Evolutionary conservation across 1,140 invertebrate species (phyloP).

Genomic region (Acromyrmex charruanus): DNA sequence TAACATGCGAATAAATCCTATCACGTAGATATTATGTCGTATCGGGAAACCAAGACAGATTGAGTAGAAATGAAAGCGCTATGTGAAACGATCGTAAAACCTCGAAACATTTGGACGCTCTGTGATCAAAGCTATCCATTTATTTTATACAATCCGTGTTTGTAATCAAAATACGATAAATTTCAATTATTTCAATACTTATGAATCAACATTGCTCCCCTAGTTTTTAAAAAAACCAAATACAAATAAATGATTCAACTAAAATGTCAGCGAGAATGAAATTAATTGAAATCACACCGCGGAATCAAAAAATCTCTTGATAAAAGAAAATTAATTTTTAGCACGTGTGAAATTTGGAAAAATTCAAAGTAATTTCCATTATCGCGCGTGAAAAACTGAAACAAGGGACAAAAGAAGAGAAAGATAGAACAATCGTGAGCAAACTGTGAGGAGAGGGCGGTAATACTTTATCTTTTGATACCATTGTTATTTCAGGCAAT

Average conservation of each 20-base stretch:
- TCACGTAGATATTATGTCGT: constrained; percentile 40
- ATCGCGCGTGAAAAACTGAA: constrained; percentile 1
- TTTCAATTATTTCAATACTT: not conserved
- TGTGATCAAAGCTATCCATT: not conserved
- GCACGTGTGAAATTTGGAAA: not conserved
- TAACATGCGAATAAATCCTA: constrained; percentile 56
- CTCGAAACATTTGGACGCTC: not conserved
- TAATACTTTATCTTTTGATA: constrained; percentile 67
- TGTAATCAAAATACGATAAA: constrained; percentile 13
- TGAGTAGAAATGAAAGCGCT: constrained; percentile 31
- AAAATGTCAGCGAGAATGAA: not conserved
- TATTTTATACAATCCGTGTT: constrained; percentile 11
- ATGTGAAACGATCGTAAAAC: not conserved
- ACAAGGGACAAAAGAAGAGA: constrained; percentile 4
- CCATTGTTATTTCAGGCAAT: constrained; percentile 67
- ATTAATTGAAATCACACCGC: constrained; percentile 8
- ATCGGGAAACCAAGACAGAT: constrained; percentile 5
- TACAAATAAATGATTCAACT: not conserved
- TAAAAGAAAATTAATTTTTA: constrained; percentile 32
- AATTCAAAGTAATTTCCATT: constrained; percentile 27
- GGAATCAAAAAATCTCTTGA: constrained; percentile 1
- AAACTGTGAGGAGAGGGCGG: not conserved
- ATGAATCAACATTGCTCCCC: not conserved
- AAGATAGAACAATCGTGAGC: constrained; percentile 5
- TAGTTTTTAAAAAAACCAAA: not conserved